Evolutionary conservation across 2,113 vertebrate species (phyloP).

Genomic region (Thunnus thynnus): DNA sequence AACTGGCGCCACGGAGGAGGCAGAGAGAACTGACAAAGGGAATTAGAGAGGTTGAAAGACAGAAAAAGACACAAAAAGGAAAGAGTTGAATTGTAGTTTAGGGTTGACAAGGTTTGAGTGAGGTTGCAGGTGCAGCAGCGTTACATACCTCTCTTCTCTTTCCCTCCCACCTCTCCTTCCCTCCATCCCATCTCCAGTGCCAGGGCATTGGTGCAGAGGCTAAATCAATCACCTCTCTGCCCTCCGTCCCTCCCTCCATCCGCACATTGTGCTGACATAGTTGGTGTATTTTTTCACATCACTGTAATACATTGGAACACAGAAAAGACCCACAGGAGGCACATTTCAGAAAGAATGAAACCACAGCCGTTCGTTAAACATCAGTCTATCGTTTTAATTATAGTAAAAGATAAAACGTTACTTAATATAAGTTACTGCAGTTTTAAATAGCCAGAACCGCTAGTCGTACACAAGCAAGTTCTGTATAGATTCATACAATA

Average conservation of each 20-base stretch:
- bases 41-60: conserved; percentile 7
- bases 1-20: neutral
- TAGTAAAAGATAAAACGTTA: conserved; percentile 76
- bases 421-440: conserved; percentile 84
- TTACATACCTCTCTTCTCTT: conserved; percentile 5
- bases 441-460: conserved; percentile 73
- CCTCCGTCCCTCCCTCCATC: conserved; percentile 29
- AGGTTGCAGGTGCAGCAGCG: conserved; percentile 30
- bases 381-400: conserved; percentile 72
- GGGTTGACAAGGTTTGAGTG: conserved; percentile 5
- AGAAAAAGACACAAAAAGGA: neutral
- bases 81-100: neutral
- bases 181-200: conserved; percentile 38
- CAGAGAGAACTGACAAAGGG: neutral
- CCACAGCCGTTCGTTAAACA: conserved; percentile 58
- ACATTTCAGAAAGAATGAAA: conserved; percentile 45
- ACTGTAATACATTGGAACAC: conserved; percentile 24
- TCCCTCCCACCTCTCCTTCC: conserved; percentile 22
- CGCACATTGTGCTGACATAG: conserved; percentile 64
- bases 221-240: conserved; percentile 67
- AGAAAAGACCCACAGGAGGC: conserved; percentile 35
- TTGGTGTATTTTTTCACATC: conserved; percentile 39
- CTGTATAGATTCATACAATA: conserved; percentile 64
- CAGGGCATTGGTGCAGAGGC: conserved; percentile 68
- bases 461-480: conserved; percentile 65